Evolutionary conservation across 64 coral and sea anemone genomes (phyloP).

Genomic region (Stylophora pistillata): DNA sequence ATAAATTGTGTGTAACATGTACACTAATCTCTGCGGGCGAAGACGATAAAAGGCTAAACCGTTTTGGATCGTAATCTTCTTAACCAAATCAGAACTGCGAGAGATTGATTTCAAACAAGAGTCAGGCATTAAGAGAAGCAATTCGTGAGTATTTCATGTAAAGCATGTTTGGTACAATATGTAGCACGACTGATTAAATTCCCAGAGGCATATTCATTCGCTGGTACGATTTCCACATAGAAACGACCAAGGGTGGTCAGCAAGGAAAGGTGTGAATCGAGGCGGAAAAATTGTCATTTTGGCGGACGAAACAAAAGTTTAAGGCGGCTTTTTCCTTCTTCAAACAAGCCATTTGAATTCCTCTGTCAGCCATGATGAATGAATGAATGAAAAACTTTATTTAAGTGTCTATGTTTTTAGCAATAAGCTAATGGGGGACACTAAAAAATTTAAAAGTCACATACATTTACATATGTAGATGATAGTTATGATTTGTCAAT

Average conservation of each 20-base stretch:
- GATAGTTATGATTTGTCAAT: too few species aligned
- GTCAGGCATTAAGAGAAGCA: neutral
- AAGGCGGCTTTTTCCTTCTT: neutral
- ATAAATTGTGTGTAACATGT: neutral
- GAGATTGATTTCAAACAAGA: neutral
- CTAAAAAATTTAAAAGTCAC: too few species aligned
- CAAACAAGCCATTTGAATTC: neutral
- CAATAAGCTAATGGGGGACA: too few species aligned
- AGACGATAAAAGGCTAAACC: neutral
- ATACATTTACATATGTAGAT: too few species aligned
- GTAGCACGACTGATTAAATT: neutral
- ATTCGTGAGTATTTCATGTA: conserved; percentile 1
- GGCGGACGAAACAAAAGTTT: neutral
- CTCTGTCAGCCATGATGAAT: neutral
- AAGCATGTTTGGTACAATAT: neutral
- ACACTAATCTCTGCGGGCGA: neutral
- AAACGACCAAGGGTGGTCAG: neutral
- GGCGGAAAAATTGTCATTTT: neutral
- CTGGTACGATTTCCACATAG: neutral
- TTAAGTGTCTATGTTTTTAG: too few species aligned
- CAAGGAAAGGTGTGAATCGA: neutral
- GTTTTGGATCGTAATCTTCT: too few species aligned
- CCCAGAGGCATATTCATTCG: neutral
- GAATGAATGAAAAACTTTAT: too few species aligned
- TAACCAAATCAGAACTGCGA: too few species aligned